phyloP scores from a whole-genome alignment of 2,888 invertebrate genomes.

The Pseudanteris insignis region DNA sequence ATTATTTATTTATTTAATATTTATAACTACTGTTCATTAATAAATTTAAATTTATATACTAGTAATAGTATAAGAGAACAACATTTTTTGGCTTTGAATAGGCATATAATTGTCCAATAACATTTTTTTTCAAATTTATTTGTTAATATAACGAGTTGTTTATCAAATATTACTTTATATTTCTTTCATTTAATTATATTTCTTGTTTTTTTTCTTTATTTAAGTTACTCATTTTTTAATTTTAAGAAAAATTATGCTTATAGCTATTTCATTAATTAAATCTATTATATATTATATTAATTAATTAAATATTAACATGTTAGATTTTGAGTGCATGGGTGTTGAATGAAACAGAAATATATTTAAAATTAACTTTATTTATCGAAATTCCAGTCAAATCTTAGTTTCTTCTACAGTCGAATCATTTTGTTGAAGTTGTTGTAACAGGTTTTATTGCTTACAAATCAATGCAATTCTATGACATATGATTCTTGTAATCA shows the following conservation, averaged over 20 bases:
- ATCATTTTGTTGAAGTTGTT: neutral
- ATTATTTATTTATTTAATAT: neutral
- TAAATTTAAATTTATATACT: neutral
- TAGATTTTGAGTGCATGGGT: too few relatives aligned
- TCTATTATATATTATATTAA: neutral
- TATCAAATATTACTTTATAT: too few relatives aligned
- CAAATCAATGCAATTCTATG: too few relatives aligned
- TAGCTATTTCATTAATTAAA: too few relatives aligned
- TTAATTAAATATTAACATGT: too few relatives aligned
- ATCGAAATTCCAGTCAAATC: slow-evolving; percentile 7
- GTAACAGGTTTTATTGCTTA: too few relatives aligned
- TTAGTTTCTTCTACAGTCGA: neutral
- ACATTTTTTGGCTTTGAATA: too few relatives aligned
- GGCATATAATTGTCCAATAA: neutral
- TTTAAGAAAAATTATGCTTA: too few relatives aligned
- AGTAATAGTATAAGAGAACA: too few relatives aligned
- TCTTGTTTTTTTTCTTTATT: neutral
- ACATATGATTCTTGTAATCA: too few relatives aligned
- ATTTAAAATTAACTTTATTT: slow-evolving; percentile 16
- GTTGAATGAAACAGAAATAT: slow-evolving; percentile 1
- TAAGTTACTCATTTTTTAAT: neutral
- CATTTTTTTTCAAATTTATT: neutral
- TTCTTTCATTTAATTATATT: neutral
- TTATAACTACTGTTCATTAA: too few relatives aligned
- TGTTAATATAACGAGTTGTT: too few relatives aligned